Evolutionary conservation across 2,888 invertebrate genomes (phyloP), one percentile per base, ranked within the genome.

Genomic region (Pseudoips prasinana): DNA sequence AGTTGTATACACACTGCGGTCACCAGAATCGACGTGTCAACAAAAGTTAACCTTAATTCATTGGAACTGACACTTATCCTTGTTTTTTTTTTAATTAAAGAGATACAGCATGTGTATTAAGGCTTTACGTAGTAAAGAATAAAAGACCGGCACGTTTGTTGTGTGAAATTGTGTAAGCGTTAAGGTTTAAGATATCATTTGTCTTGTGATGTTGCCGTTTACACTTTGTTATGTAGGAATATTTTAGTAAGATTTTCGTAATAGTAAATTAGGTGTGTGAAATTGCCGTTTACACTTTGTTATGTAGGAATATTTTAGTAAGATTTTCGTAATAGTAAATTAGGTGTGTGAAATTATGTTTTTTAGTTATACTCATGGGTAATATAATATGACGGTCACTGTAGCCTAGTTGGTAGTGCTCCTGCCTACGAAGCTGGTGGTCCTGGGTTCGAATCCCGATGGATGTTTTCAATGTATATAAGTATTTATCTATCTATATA

Each of bases 11-110:
- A 58, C 58, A 51, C 36, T 45, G 48, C 64, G 64, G 63, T 58
- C 55, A 56, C 60, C 42, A 58, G 61, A 63, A 61, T 57, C 60
- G 55, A 49, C 63, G 44, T 60, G 68, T 66, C 51, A 64, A 67
- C 59, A 67, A 42, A 56, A 57, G 39, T 42, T 47, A 46, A 52
- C 53, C 64, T 67, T 58, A 62, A 71, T 71, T 70, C 72, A 55
- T 51, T 56, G 46, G 58, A 70, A 71, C 54, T 66, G 55, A 60
- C 64, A 69, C 64, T 56, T 58, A 59, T 64, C 55, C 53, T 46
- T 61, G 59, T 17, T 8, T 67, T 67, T 62, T 57, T 69, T 67
- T 64, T 59, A 64, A 64, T 61, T 45, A 57, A 54, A 54, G 55
- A 61, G 58, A 50, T 62, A 59, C 48, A 38, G 35, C 18, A 43